Conservation (phyloP, 2,797 vertebrate genomes). For the Gastrophryne carolinensis region DNA sequence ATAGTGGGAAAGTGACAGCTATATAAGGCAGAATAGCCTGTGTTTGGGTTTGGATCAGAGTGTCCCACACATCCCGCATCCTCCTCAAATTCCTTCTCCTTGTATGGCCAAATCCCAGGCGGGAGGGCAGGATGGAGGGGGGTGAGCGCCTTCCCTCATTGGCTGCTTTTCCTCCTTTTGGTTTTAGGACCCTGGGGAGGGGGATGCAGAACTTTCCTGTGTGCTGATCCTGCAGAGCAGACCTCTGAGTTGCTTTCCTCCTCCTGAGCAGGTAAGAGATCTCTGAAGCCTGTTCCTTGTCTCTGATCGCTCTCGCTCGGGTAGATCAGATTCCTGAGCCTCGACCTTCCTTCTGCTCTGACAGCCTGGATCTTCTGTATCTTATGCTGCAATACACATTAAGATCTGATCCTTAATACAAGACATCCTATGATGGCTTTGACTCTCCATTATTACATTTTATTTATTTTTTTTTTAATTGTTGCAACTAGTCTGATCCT, state of each 20-base stretch:
- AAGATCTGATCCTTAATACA: no score
- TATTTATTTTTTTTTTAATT: no score
- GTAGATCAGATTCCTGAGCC: no score
- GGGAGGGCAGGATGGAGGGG: constrained; percentile 59
- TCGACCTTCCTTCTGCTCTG: not conserved
- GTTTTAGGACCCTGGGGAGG: constrained; percentile 32
- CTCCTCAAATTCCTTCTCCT: constrained; percentile 77
- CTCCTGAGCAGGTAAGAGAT: constrained; percentile 39
- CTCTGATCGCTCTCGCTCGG: not conserved
- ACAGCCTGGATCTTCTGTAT: no score
- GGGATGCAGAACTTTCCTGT: constrained; percentile 32
- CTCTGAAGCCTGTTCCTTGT: not conserved
- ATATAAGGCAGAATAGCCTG: constrained; percentile 50
- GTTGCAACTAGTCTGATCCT: no score
- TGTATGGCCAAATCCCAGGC: constrained; percentile 79
- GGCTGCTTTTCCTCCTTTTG: constrained; percentile 37
- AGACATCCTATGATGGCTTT: no score
- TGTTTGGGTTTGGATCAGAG: constrained; percentile 39
- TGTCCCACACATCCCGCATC: constrained; percentile 35
- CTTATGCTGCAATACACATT: no score
- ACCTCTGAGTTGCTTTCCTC: constrained; percentile 12
- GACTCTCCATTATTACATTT: no score
- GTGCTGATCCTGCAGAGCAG: constrained; percentile 33
- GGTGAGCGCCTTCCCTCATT: constrained; percentile 6
- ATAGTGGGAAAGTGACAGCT: constrained; percentile 27